phyloP scores from a whole-genome alignment of 2,888 invertebrate genomes.

The Phyllotreta striolata region DNA sequence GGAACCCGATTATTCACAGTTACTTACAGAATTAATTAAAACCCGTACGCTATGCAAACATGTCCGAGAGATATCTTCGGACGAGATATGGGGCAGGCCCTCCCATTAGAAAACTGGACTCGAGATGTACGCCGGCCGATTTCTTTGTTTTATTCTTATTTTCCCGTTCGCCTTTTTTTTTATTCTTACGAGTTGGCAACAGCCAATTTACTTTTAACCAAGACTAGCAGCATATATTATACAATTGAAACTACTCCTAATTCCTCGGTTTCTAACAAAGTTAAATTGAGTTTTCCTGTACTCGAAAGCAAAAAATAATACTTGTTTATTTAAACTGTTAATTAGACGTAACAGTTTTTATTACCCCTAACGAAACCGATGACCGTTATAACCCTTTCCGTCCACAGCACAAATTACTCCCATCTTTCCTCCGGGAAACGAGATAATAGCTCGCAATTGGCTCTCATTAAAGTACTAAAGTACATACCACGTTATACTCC shows the following conservation, averaged over 20 bases:
- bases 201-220: too few relatives aligned
- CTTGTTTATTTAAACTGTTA: too few relatives aligned
- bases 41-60: slow-evolving; percentile 39
- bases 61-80: slow-evolving; percentile 35
- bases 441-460: slow-evolving; percentile 26
- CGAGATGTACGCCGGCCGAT: slow-evolving; percentile 24
- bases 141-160: slow-evolving; percentile 25
- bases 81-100: slow-evolving; percentile 33
- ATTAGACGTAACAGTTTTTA: too few relatives aligned
- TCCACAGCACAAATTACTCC: slow-evolving; percentile 18
- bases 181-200: not conserved
- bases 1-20: slow-evolving; percentile 39
- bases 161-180: too few relatives aligned
- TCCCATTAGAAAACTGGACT: slow-evolving; percentile 38
- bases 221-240: too few relatives aligned
- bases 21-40: slow-evolving; percentile 42
- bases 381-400: slow-evolving; percentile 7
- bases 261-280: too few relatives aligned
- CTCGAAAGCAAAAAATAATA: too few relatives aligned
- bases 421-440: slow-evolving; percentile 26
- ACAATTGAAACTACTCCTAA: too few relatives aligned
- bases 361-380: too few relatives aligned
- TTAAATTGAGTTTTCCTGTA: too few relatives aligned
- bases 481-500: not conserved
- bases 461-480: slow-evolving; percentile 18